Evolutionary conservation across 2,113 vertebrate genomes (phyloP).

Genomic region (Serinus canaria): DNA sequence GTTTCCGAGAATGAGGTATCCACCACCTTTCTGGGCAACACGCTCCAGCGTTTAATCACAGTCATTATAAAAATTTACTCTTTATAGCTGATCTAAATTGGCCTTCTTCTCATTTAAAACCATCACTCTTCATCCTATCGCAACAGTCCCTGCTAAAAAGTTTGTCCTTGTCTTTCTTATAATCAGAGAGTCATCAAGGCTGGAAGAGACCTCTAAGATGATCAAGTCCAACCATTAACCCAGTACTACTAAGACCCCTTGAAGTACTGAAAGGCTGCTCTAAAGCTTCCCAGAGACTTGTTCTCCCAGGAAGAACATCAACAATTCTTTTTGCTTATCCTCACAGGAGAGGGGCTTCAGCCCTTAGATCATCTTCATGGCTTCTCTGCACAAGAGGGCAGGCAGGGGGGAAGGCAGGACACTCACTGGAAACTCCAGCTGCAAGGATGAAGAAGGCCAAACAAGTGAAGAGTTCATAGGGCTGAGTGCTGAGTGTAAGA

Average conservation of each 20-base stretch:
- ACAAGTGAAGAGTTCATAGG: background rate
- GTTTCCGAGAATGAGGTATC: background rate
- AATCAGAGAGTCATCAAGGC: background rate
- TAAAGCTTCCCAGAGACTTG: background rate
- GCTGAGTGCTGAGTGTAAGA: background rate
- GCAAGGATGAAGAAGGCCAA: background rate
- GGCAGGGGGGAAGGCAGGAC: background rate
- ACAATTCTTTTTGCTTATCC: background rate
- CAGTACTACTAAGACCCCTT: background rate
- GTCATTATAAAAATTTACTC: background rate
- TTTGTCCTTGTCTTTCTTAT: background rate
- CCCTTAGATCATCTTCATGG: background rate
- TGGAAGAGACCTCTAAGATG: background rate
- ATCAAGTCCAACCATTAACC: background rate
- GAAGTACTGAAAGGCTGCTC: background rate
- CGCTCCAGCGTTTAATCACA: background rate
- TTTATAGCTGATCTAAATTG: background rate
- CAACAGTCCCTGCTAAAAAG: background rate
- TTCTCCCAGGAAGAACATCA: background rate
- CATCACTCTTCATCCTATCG: background rate
- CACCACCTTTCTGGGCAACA: background rate
- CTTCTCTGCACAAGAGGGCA: background rate
- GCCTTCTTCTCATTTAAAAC: background rate
- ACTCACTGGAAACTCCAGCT: background rate
- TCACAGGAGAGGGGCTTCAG: background rate